These are phyloP conservation scores for Mirza zaza DNA, from an alignment of 2,113 vertebrate genomes.

Conservation along the genomic window DNA sequence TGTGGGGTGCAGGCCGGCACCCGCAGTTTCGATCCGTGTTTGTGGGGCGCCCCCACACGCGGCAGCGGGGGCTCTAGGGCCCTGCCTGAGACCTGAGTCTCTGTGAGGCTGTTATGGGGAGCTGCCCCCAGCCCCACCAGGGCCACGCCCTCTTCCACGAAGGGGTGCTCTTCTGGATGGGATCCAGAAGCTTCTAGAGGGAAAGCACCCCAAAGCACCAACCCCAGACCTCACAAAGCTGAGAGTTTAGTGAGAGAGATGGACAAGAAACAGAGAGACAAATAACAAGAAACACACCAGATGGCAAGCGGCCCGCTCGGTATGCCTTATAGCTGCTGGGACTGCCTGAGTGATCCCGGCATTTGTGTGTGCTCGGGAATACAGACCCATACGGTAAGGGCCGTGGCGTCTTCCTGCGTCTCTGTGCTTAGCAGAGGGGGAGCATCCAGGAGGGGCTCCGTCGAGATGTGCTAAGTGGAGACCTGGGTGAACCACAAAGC, in stretches of 20 bases:
- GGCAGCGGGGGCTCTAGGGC: accelerated
- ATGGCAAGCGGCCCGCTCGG: accelerated
- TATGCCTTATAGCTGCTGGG: accelerated
- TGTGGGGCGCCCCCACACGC: accelerated
- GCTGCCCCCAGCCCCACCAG: neutral
- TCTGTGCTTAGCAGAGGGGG: too few relatives aligned
- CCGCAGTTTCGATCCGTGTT: neutral
- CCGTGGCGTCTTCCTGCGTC: neutral
- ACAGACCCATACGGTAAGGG: accelerated
- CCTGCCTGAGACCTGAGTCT: neutral
- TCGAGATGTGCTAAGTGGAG: too few relatives aligned
- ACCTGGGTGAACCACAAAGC: neutral
- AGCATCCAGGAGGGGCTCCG: neutral
- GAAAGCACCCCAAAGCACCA: neutral
- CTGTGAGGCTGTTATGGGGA: neutral
- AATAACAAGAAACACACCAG: neutral
- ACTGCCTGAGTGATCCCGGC: neutral
- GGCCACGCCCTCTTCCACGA: neutral
- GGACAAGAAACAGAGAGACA: neutral
- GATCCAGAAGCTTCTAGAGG: neutral
- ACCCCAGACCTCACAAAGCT: neutral
- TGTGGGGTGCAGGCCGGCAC: neutral
- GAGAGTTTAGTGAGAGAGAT: neutral
- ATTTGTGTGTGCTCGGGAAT: accelerated
- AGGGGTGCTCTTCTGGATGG: neutral